These are phyloP conservation scores for Acanthaster planci DNA, from an alignment of 35 echinoderm and acorn worm genomes.

Conservation along the genomic window DNA sequence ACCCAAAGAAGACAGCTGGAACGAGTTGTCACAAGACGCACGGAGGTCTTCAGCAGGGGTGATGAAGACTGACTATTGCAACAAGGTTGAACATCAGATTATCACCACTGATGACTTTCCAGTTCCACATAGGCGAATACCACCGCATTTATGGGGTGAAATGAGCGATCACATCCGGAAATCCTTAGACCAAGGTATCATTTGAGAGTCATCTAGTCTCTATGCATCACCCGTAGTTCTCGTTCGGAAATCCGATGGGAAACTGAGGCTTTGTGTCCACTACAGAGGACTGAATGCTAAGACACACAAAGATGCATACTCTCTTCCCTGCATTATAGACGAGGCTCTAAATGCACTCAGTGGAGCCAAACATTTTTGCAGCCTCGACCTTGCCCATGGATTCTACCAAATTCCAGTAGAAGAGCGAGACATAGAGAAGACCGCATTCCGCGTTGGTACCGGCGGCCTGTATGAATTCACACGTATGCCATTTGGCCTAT, in stretches of 20 bases:
- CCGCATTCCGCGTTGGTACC: too few relatives aligned
- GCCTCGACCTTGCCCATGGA: constrained; percentile 65
- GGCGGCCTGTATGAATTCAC: constrained; percentile 59
- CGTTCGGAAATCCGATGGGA: too few relatives aligned
- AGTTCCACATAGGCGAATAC: constrained; percentile 49
- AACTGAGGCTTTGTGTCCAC: constrained; percentile 65
- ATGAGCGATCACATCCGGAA: constrained; percentile 42
- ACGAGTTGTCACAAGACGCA: not conserved
- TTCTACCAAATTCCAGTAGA: too few relatives aligned
- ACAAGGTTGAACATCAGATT: constrained; percentile 32
- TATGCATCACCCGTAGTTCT: constrained; percentile 76
- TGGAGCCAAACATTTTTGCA: constrained; percentile 57
- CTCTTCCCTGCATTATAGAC: too few relatives aligned
- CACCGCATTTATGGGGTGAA: constrained; percentile 62
- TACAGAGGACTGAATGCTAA: constrained; percentile 34
- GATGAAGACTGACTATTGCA: constrained; percentile 48
- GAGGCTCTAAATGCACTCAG: constrained; percentile 68
- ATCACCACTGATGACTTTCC: constrained; percentile 33
- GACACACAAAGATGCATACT: constrained; percentile 63
- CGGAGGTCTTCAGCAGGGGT: constrained; percentile 19
- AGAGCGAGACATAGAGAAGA: too few relatives aligned
- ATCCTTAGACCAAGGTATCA: constrained; percentile 26
- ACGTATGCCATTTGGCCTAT: too few relatives aligned
- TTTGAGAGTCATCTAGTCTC: constrained; percentile 61
- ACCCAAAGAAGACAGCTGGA: not conserved